Evolutionary conservation across 2,797 vertebrate genomes (phyloP), one percentile per base, ranked within the genome.

Genomic region (Gymnopithys bicolor): DNA sequence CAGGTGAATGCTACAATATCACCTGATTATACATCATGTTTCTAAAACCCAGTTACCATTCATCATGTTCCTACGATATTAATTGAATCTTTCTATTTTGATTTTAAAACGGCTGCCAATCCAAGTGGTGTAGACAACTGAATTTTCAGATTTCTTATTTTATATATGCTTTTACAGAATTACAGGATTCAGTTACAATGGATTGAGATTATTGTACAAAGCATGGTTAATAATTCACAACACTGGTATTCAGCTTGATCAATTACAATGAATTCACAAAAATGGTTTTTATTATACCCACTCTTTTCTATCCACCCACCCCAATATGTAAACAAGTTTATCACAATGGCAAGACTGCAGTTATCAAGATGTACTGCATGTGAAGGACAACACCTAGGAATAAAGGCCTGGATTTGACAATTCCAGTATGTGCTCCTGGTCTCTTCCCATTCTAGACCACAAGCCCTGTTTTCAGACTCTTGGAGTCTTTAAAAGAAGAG

Each of bases 241-340:
- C 93, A 97, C 76, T 27, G 46, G 76, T 70, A 91, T 94, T 71
- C 52, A 91, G 76, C 69, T 78, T 4, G 41, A 89, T 51, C 81
- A 84, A 76, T 94, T 93, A 94, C 76, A 94, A 64, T 85, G 82
- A 96, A 89, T 43, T 96, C 59, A 96, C 78, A 96, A 55, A 94
- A 95, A 96, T 63, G 27, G 9, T 91, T 87, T 95, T 82, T 71
- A 87, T 79, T 89, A 69, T 90, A 85, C 46, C 66, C 67, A 78
- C 43, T 92, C 78, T 93, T 86, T 74, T 84, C 63, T 86, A 77
- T 43, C 56, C 80, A 89, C 76, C 83, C 81, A 89, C 89, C 87
- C 77, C 81, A 67, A 69, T 14, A 94, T 17, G 86, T 92, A 95
- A 96, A 91, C 77, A 70, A 74, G 78, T 46, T 92, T 92, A 79